Conservation (phyloP, 1,140 invertebrate genomes). For the Ips typographus region DNA sequence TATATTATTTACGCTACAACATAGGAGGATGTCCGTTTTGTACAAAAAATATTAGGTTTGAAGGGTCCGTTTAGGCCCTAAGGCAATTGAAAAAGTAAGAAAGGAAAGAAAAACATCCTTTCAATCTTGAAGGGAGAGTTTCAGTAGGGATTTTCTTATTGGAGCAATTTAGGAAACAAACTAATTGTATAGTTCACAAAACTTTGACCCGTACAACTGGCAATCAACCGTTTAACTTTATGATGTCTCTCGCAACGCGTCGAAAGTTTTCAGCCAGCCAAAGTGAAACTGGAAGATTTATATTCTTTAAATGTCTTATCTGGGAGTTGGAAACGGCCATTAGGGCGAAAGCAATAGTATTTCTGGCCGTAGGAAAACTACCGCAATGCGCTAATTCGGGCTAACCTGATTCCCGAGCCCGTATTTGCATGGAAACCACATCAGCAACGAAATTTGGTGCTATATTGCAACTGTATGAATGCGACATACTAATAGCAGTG, state of each 20-base stretch:
- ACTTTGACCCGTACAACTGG: background rate
- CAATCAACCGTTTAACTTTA: background rate
- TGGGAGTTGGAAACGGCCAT: constrained; percentile 18
- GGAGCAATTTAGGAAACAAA: background rate
- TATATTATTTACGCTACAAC: no score
- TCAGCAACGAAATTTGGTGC: constrained; percentile 11
- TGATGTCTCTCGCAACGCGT: background rate
- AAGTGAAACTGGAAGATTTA: constrained; percentile 7
- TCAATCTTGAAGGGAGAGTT: constrained; percentile 6
- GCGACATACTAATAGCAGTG: constrained; percentile 14
- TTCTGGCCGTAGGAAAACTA: constrained; percentile 27
- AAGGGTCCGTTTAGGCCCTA: background rate
- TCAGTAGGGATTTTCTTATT: background rate
- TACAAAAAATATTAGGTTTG: constrained; percentile 8
- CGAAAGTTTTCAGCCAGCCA: background rate
- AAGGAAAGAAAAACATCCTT: background rate
- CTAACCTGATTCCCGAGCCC: constrained; percentile 19
- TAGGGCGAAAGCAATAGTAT: constrained; percentile 22
- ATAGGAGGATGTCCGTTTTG: background rate
- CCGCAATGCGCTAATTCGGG: constrained; percentile 33
- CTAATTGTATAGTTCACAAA: background rate
- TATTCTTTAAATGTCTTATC: constrained; percentile 26
- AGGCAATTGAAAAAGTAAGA: constrained; percentile 6
- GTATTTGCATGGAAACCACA: constrained; percentile 19
- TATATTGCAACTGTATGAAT: constrained; percentile 22